These are phyloP conservation scores for Sericinus montela DNA, from an alignment of 2,888 invertebrate species.

Conservation along the genomic window DNA sequence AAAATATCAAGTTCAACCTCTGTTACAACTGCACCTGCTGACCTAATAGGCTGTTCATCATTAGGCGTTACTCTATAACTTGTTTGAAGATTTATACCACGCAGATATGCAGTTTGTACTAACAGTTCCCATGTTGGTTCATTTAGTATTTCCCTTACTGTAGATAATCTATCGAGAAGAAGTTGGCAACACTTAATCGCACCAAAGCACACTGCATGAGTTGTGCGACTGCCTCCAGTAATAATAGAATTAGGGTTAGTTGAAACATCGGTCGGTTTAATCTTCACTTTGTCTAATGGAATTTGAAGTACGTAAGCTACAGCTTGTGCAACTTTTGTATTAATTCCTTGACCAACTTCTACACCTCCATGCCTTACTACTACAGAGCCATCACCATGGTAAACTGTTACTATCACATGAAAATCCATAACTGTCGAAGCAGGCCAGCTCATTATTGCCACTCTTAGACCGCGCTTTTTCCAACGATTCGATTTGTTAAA, in stretches of 20 bases:
- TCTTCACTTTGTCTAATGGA: slow-evolving; percentile 76
- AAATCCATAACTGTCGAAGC: slow-evolving; percentile 20
- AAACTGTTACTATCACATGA: slow-evolving; percentile 41
- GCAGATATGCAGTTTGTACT: slow-evolving; percentile 59
- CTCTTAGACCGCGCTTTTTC: slow-evolving; percentile 84
- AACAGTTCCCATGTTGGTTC: slow-evolving; percentile 75
- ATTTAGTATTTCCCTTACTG: slow-evolving; percentile 55
- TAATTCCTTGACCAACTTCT: slow-evolving; percentile 87
- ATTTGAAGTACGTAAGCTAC: slow-evolving; percentile 84
- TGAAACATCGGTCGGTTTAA: slow-evolving; percentile 78
- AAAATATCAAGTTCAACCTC: slow-evolving; percentile 87
- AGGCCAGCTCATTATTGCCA: slow-evolving; percentile 25
- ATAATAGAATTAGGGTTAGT: slow-evolving; percentile 74
- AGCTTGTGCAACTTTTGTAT: slow-evolving; percentile 86
- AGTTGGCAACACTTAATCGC: slow-evolving; percentile 69
- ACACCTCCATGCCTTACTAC: slow-evolving; percentile 82
- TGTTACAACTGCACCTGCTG: slow-evolving; percentile 78
- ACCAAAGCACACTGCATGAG: slow-evolving; percentile 81
- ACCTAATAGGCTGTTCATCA: slow-evolving; percentile 42
- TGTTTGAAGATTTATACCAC: slow-evolving; percentile 54
- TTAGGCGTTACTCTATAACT: slow-evolving; percentile 43
- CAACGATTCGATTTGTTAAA: slow-evolving; percentile 83
- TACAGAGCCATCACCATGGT: slow-evolving; percentile 82
- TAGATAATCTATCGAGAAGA: slow-evolving; percentile 59
- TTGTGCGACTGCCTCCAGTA: slow-evolving; percentile 81